These are phyloP conservation scores for Panurus biarmicus DNA, from an alignment of 2,113 vertebrate genomes.

Conservation along the genomic window DNA sequence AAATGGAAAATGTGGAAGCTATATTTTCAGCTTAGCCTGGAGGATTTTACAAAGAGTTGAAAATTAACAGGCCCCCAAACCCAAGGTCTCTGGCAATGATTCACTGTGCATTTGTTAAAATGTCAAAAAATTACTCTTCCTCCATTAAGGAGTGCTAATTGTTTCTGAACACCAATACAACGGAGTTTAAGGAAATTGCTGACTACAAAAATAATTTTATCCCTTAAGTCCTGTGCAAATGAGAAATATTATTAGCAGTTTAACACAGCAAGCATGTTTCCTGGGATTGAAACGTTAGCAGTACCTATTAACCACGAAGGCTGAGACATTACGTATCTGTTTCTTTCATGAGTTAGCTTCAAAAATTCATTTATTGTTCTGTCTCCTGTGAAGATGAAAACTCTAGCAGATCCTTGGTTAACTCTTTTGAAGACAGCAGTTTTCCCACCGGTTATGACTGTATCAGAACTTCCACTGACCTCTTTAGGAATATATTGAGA, in stretches of 20 bases:
- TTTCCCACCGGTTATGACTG: neutral
- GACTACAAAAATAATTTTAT: slow-evolving; percentile 13
- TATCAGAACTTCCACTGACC: neutral
- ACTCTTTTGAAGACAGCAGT: neutral
- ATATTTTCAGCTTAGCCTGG: neutral
- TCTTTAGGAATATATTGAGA: neutral
- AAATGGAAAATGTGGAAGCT: neutral
- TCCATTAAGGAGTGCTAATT: slow-evolving; percentile 37
- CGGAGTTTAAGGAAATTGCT: neutral
- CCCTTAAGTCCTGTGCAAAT: neutral
- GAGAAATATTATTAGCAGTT: neutral
- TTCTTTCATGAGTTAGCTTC: neutral
- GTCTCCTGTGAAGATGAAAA: neutral
- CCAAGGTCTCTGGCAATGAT: slow-evolving; percentile 5
- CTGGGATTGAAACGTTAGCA: neutral
- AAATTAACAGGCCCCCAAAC: slow-evolving; percentile 2
- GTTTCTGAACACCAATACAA: slow-evolving; percentile 32
- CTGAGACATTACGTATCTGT: neutral
- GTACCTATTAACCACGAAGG: neutral
- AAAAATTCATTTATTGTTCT: neutral
- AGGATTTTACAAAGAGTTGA: neutral
- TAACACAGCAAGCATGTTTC: neutral
- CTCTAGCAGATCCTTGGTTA: neutral
- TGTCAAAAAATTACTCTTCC: slow-evolving; percentile 31
- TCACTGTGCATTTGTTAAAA: slow-evolving; percentile 28